Evolutionary conservation across 2,888 invertebrate species (phyloP), one percentile per base, ranked within the genome.

Genomic region (Gasteruption jaculator): DNA sequence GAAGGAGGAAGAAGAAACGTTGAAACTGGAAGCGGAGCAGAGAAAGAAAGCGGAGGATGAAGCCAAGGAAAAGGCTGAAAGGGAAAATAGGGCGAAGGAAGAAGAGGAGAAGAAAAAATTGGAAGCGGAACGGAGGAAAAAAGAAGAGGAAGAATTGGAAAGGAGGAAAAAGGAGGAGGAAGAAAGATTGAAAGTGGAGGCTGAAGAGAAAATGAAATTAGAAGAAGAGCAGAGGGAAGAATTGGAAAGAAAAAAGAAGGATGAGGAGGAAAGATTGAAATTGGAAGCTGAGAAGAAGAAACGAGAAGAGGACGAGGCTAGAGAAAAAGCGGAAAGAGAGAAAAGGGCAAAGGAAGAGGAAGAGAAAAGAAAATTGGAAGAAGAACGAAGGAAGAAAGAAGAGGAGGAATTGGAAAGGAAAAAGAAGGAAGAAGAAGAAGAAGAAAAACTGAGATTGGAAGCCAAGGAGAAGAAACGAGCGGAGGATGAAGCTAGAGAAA

Each of bases 261-360:
- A 60, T 48, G 46, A 69, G 65, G 56, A 71, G 64, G 18, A 42
- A 61, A 68, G 32, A 68, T 69, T 4, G 65, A 70, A 3, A 60
- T 63, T 40, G 65, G 68, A 48, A 66, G 11, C 67, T 53, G 55
- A 73, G 66, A 52, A 41, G n/a, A 18, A 21, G 71, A 71, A 49
- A 27, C 27, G 50, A 44, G 43, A 56, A 52, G 25, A 48, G 43
- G 44, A 48, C 38, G 58, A 57, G 21, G 52, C 60, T 30, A 55
- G 56, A 42, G 51, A 61, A 24, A 43, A 37, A 8, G 52, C 26
- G 15, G 43, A 43, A 40, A 49, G 52, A 49, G 43, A 46, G 15
- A 41, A 32, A 16, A 47, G 49, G 21, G 21, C 29, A 34, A 38
- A 41, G 26, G 45, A 33, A 26, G 26, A 38, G 30, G 42, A 47